Percentiles rank a stretch among this genome's conserved stretches.
Conservation (phyloP, 2,888 invertebrate genomes). For the Silvanus unidentatus region DNA sequence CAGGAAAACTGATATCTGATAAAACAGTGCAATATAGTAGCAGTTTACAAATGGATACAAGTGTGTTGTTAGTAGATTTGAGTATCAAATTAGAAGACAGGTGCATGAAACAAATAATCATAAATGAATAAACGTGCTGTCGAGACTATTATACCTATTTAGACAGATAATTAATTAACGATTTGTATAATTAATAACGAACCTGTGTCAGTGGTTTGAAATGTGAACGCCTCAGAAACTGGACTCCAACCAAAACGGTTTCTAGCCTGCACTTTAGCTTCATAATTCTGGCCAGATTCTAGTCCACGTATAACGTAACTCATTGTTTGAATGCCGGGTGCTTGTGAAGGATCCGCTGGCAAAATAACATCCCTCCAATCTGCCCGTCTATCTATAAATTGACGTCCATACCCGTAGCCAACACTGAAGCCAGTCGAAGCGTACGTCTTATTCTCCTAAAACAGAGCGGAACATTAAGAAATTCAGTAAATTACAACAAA, state of each 20-base stretch:
- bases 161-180: neutral
- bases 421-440: constrained; percentile 33
- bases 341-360: constrained; percentile 46
- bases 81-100: constrained; percentile 6
- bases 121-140: too few relatives aligned
- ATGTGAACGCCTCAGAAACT: constrained; percentile 56
- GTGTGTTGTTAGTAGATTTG: neutral
- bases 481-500: neutral
- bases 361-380: constrained; percentile 57
- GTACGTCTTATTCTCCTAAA: constrained; percentile 42
- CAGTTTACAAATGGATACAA: constrained; percentile 1
- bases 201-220: constrained; percentile 60
- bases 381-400: constrained; percentile 44
- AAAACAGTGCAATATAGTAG: constrained; percentile 8
- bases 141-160: too few relatives aligned
- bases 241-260: constrained; percentile 65
- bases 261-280: constrained; percentile 60
- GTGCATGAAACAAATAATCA: constrained; percentile 24
- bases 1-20: constrained; percentile 39
- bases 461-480: constrained; percentile 6
- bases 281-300: constrained; percentile 60
- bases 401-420: constrained; percentile 37
- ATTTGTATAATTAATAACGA: constrained; percentile 26
- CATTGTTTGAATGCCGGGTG: constrained; percentile 56
- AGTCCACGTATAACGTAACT: constrained; percentile 61